These are phyloP conservation scores for Steatornis caripensis DNA, from an alignment of 2,113 vertebrate genomes.

Conservation along the genomic window DNA sequence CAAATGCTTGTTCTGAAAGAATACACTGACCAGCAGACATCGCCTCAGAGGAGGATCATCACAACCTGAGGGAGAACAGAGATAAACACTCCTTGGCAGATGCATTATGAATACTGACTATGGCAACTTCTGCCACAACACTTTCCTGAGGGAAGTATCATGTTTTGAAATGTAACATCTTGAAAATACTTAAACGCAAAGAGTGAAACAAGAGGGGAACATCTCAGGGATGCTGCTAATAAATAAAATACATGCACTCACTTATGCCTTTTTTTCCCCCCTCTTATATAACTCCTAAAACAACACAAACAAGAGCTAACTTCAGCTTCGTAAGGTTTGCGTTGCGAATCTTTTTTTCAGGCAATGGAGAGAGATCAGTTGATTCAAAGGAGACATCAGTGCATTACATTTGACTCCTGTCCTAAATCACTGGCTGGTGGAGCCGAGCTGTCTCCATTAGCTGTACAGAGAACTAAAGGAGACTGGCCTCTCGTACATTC, in stretches of 20 bases:
- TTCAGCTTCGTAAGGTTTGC: neutral
- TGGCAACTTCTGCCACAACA: neutral
- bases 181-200: neutral
- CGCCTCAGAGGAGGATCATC: conserved; percentile 22
- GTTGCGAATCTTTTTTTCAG: neutral
- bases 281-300: neutral
- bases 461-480: neutral
- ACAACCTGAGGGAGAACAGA: conserved; percentile 24
- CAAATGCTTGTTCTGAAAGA: conserved; percentile 81
- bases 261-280: neutral
- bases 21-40: conserved; percentile 69
- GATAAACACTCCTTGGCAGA: conserved; percentile 42
- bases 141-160: neutral
- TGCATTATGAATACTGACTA: conserved; percentile 12
- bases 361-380: neutral
- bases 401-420: fast-evolving
- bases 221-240: neutral
- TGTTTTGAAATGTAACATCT: neutral
- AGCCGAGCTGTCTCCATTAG: neutral
- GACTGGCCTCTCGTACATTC: neutral
- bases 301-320: neutral
- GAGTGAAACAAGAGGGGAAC: neutral
- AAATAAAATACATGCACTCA: neutral
- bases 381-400: neutral
- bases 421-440: neutral